Conservation (phyloP, 2,888 invertebrate genomes). For the Drosophila parthenogenetica region DNA sequence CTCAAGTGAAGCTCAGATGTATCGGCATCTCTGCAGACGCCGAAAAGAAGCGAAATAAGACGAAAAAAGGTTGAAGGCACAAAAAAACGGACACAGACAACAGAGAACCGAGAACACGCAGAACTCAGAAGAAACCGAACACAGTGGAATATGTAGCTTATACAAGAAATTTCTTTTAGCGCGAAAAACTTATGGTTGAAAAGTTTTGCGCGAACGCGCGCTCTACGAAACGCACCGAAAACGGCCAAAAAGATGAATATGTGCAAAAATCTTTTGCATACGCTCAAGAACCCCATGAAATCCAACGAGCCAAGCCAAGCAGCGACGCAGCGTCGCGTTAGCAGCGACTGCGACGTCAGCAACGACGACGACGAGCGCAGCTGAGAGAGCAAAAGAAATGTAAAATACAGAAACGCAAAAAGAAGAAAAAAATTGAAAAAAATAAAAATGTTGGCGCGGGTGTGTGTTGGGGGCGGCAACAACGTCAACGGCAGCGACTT, state of each 20-base stretch:
- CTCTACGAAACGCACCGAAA: slow-evolving; percentile 84
- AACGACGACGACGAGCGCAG: slow-evolving; percentile 44
- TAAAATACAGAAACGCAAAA: slow-evolving; percentile 25
- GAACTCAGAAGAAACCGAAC: slow-evolving; percentile 43
- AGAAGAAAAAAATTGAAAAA: slow-evolving; percentile 1
- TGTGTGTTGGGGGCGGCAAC: slow-evolving; percentile 57
- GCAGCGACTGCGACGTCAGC: slow-evolving; percentile 50
- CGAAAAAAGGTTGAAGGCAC: slow-evolving; percentile 29
- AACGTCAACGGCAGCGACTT: slow-evolving; percentile 47
- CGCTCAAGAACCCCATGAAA: slow-evolving; percentile 83
- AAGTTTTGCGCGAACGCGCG: slow-evolving; percentile 66
- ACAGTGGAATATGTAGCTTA: slow-evolving; percentile 40
- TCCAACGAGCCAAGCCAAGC: slow-evolving; percentile 57
- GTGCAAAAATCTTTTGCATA: slow-evolving; percentile 85
- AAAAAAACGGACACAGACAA: slow-evolving; percentile 36
- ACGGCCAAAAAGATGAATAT: slow-evolving; percentile 85
- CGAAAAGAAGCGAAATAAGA: slow-evolving; percentile 16
- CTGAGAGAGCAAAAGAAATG: slow-evolving; percentile 64
- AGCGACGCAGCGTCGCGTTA: slow-evolving; percentile 55
- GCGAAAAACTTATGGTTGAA: slow-evolving; percentile 63
- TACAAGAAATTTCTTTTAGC: slow-evolving; percentile 62
- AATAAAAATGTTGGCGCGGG: slow-evolving; percentile 46
- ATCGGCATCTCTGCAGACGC: slow-evolving; percentile 56
- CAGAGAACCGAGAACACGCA: background rate
- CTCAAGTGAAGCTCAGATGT: slow-evolving; percentile 59